Evolutionary conservation across 1,140 invertebrate species (phyloP), one percentile per base, ranked within the genome.

Genomic region (Triops longicaudatus): DNA sequence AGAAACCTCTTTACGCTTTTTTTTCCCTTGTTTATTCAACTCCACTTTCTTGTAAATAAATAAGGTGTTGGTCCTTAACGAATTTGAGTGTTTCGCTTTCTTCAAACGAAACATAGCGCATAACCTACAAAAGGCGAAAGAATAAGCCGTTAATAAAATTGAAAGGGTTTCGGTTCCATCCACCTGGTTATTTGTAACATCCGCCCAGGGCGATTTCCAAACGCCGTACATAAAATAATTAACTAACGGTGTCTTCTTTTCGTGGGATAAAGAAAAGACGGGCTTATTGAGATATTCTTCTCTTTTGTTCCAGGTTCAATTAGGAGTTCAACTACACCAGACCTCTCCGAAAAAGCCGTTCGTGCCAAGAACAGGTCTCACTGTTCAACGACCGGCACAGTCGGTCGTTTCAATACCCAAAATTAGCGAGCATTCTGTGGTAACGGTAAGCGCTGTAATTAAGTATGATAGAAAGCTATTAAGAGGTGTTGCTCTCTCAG

Each of bases 271-370:
- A 10, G 6, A 22, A 63, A 63, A 17, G 22, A 22, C 9, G 50
- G 14, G 14, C 50, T 22, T 6, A 63, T n/a, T 22, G 22, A n/a
- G 22, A 63, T 63, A 63, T 63, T 63, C 50, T 14, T 63, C 50
- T 22, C 50, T 22, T 63, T 63, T 63, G 14, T 22, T 63, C 14
- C n/a, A 63, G 50, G 50, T 3, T 63, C 50, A 63, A 63, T 63
- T 63, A 22, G 50, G 50, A 63, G 50, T 63, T 63, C 50, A 63
- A 63, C 17, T 63, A 22, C 50, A 63, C 50, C 50, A 63, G 50
- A 63, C 50, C 6, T 63, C 50, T 6, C 50, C 50, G 50, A 63
- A 22, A 63, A 63, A 63, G 50, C 6, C 50, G 22, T 63, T 22
- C 50, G 14, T 63, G 14, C 50, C 50, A n/a, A 63, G 50, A 63